Percentiles rank a stretch among this genome's conserved stretches.
Evolutionary conservation across 2,888 invertebrate genomes (phyloP).

Genomic region (Drosophila kambysellisi): DNA sequence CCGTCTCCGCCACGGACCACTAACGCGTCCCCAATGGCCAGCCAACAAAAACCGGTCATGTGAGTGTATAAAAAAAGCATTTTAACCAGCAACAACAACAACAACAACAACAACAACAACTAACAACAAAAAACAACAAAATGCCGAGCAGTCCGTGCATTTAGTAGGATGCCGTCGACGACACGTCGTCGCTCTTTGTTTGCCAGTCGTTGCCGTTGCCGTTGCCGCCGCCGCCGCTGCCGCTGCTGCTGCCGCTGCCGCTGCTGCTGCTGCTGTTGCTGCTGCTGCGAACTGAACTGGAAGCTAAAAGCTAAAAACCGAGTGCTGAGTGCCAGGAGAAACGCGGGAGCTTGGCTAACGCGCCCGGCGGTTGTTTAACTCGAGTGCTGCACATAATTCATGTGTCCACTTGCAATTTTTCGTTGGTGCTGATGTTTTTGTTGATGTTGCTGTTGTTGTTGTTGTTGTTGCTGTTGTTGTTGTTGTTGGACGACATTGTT

Average conservation of each 20-base stretch:
- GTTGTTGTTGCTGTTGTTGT: conserved; percentile 18
- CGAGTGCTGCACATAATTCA: conserved; percentile 81
- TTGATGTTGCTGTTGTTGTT: conserved; percentile 9
- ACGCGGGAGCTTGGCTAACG: conserved; percentile 32
- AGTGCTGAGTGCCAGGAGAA: conserved; percentile 15
- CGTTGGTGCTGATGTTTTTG: conserved; percentile 39
- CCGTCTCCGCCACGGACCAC: conserved; percentile 67
- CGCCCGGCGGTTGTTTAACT: conserved; percentile 79
- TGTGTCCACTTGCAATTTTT: conserved; percentile 81
- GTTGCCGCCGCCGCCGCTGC: background rate
- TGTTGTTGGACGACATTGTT: conserved; percentile 69
- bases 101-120: conserved; percentile 11
- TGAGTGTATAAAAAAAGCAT: conserved; percentile 65
- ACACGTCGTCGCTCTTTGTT: conserved; percentile 61
- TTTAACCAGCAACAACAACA: conserved; percentile 28
- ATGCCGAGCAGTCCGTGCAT: conserved; percentile 70
- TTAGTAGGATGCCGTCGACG: conserved; percentile 64
- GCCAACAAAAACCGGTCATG: conserved; percentile 74
- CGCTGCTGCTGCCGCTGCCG: background rate
- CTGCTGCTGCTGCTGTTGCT: conserved; percentile 7
- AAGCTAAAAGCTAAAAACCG: conserved; percentile 37
- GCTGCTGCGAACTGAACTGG: conserved; percentile 34
- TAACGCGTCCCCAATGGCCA: conserved; percentile 81
- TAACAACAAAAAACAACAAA: conserved; percentile 15
- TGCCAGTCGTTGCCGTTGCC: conserved; percentile 43